Conservation (phyloP, 2,113 vertebrate genomes). For the Stigmatopora argus region DNA sequence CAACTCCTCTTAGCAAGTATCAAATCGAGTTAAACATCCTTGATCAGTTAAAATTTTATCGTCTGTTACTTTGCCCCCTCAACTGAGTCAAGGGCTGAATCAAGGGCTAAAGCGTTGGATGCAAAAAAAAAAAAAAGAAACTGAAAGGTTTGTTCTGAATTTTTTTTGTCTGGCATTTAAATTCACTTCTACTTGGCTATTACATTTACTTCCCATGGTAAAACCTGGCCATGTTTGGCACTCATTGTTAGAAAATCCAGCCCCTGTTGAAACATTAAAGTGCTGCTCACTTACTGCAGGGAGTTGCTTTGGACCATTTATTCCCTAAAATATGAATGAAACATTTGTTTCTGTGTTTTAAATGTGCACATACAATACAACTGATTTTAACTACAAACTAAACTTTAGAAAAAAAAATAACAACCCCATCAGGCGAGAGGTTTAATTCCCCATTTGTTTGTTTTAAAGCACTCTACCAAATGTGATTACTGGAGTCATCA, state of each 20-base stretch:
- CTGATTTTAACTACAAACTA: not conserved
- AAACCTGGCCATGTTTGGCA: constrained; percentile 42
- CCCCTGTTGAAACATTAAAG: constrained; percentile 21
- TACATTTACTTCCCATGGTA: constrained; percentile 65
- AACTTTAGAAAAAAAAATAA: not conserved
- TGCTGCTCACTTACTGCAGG: constrained; percentile 12
- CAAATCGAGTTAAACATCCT: not conserved
- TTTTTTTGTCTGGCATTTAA: constrained; percentile 17
- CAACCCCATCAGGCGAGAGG: not conserved
- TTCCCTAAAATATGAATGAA: constrained; percentile 18
- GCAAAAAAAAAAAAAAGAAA: too few species aligned
- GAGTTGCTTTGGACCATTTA: not conserved
- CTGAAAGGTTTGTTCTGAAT: too few species aligned
- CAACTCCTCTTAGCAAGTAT: not conserved
- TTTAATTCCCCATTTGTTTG: not conserved
- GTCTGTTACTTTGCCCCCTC: not conserved
- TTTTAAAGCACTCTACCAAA: not conserved
- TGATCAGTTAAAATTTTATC: not conserved
- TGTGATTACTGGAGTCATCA: not conserved
- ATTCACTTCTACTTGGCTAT: constrained; percentile 67
- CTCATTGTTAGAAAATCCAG: constrained; percentile 27
- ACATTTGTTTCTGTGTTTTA: constrained; percentile 17
- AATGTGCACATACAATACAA: not conserved
- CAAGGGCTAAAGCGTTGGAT: too few species aligned
- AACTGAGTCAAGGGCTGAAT: not conserved